Evolutionary conservation across 2,113 vertebrate species (phyloP).

Genomic region (Pardalotus punctatus): DNA sequence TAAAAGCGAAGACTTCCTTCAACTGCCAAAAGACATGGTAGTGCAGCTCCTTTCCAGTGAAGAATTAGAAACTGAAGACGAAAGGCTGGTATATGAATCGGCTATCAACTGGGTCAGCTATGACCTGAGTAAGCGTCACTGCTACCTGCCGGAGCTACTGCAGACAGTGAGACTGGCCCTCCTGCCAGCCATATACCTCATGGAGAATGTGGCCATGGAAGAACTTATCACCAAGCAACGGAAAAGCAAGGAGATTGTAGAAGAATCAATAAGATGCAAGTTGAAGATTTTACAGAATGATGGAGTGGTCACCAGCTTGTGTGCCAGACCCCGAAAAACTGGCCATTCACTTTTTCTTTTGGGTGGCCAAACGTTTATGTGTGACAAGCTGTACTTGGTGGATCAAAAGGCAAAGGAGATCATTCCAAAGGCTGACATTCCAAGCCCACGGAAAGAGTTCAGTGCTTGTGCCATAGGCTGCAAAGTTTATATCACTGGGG

Average conservation of each 20-base stretch:
- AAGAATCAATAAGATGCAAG: conserved; percentile 82
- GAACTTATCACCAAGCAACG: conserved; percentile 82
- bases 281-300: conserved; percentile 84
- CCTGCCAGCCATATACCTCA: conserved; percentile 82
- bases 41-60: conserved; percentile 82
- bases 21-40: conserved; percentile 81
- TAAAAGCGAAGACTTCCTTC: conserved; percentile 82
- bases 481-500: conserved; percentile 83
- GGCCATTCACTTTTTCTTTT: conserved; percentile 82
- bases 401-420: conserved; percentile 86
- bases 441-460: conserved; percentile 83
- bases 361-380: conserved; percentile 85
- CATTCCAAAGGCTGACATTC: conserved; percentile 83
- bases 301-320: conserved; percentile 81
- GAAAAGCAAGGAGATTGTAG: conserved; percentile 83
- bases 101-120: conserved; percentile 83
- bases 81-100: conserved; percentile 80
- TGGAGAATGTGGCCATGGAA: conserved; percentile 84
- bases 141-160: conserved; percentile 76
- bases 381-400: conserved; percentile 82
- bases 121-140: conserved; percentile 79
- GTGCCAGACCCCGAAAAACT: conserved; percentile 81
- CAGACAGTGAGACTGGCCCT: conserved; percentile 81
- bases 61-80: conserved; percentile 82
- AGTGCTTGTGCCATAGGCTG: conserved; percentile 84